Conservation (phyloP, 1,140 invertebrate genomes). For the Nebria ingens region DNA sequence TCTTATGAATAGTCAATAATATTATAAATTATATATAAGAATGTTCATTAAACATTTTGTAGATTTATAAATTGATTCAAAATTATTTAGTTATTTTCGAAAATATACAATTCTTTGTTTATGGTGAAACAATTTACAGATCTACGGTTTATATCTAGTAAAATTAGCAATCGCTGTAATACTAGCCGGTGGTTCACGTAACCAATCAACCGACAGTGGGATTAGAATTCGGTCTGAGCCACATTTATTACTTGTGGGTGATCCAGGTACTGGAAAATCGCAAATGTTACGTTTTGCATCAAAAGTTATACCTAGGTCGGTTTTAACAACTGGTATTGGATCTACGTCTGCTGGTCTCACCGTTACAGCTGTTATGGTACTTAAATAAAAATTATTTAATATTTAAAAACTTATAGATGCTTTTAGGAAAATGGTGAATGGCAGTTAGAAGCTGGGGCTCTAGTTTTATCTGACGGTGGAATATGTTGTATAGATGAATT, state of each 20-base stretch:
- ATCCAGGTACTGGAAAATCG: constrained; percentile 86
- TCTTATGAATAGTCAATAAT: too few relatives aligned
- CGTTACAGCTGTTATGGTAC: constrained; percentile 70
- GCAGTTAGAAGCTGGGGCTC: constrained; percentile 78
- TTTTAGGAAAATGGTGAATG: constrained; percentile 67
- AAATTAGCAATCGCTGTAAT: constrained; percentile 73
- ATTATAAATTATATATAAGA: too few relatives aligned
- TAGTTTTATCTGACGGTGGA: constrained; percentile 77
- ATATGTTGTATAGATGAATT: constrained; percentile 93
- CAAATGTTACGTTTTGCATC: constrained; percentile 72
- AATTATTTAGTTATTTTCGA: too few relatives aligned
- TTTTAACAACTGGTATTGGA: constrained; percentile 77
- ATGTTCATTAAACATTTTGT: constrained; percentile 5
- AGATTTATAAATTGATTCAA: too few relatives aligned
- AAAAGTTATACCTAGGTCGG: constrained; percentile 62
- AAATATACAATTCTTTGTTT: constrained; percentile 15
- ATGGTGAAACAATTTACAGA: constrained; percentile 44
- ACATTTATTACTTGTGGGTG: constrained; percentile 80
- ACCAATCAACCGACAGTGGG: constrained; percentile 39
- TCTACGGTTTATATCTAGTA: constrained; percentile 78
- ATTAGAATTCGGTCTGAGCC: constrained; percentile 32
- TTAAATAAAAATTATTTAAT: background rate
- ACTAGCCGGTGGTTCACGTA: constrained; percentile 56
- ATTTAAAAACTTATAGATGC: background rate
- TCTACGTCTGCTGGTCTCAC: constrained; percentile 83